These are phyloP conservation scores for Pyrrhura leucotis DNA, from an alignment of 2,797 vertebrate species.

Conservation along the genomic window DNA sequence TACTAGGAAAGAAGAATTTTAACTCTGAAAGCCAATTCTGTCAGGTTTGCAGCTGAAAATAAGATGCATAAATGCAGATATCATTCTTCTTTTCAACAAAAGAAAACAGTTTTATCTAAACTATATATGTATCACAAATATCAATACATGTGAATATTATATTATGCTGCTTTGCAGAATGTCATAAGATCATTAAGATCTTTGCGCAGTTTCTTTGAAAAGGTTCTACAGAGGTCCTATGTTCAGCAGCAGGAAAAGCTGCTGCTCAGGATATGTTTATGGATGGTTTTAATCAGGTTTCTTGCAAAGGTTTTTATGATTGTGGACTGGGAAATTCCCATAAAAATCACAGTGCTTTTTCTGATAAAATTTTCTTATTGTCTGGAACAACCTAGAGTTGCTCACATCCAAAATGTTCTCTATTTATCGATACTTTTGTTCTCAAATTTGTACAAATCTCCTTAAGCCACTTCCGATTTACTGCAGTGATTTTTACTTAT, in stretches of 20 bases:
- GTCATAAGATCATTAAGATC: neutral
- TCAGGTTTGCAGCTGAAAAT: neutral
- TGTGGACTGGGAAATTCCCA: neutral
- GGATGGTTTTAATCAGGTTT: neutral
- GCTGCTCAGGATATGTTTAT: neutral
- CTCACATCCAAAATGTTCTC: neutral
- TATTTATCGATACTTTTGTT: neutral
- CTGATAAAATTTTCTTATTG: neutral
- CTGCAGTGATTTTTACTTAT: neutral
- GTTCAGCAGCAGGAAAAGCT: neutral
- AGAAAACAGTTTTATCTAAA: neutral
- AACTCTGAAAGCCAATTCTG: neutral
- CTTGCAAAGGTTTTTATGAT: neutral
- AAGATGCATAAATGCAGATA: neutral
- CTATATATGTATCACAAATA: neutral
- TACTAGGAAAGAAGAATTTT: neutral
- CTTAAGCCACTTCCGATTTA: neutral
- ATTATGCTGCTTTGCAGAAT: neutral
- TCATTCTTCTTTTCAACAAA: neutral
- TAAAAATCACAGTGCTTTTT: neutral
- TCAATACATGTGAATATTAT: neutral
- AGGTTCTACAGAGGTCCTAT: neutral
- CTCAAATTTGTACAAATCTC: neutral
- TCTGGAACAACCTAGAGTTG: neutral
- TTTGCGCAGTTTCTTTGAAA: neutral